Percentiles rank a stretch among this genome's conserved stretches.
phyloP scores from a whole-genome alignment of 92 coral and sea anemone genomes.

The Porites lobata region DNA sequence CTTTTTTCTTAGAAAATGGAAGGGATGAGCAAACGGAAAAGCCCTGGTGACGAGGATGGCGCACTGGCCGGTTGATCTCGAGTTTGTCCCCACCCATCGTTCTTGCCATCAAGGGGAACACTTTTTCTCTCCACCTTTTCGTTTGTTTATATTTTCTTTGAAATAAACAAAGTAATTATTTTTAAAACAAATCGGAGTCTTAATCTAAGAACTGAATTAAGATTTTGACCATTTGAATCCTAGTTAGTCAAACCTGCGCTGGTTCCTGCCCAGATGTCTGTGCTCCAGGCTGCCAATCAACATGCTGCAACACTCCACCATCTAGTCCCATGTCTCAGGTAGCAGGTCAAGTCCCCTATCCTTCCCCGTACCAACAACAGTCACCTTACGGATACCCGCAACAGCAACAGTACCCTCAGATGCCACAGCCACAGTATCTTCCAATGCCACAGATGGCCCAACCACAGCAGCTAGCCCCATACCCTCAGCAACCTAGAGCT shows the following conservation, averaged over 20 bases:
- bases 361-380: constrained; percentile 36
- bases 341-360: constrained; percentile 31
- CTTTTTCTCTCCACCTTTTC: too few species aligned
- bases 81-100: too few species aligned
- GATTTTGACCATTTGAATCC: not conserved
- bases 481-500: constrained; percentile 48
- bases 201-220: too few species aligned
- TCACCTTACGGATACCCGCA: constrained; percentile 43
- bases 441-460: constrained; percentile 38
- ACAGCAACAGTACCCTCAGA: constrained; percentile 48
- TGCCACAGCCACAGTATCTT: constrained; percentile 29
- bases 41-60: too few species aligned
- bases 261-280: constrained; percentile 89
- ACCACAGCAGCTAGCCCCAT: constrained; percentile 12
- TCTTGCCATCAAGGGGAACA: too few species aligned
- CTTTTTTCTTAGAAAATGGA: too few species aligned
- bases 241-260: constrained; percentile 71
- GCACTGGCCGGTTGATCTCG: too few species aligned
- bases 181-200: too few species aligned
- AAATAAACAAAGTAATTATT: too few species aligned
- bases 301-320: constrained; percentile 77
- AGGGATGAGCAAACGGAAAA: too few species aligned
- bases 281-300: constrained; percentile 81
- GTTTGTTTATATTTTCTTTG: too few species aligned
- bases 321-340: constrained; percentile 50